Evolutionary conservation across 2,113 vertebrate species (phyloP).

Genomic region (Lophura nycthemera): DNA sequence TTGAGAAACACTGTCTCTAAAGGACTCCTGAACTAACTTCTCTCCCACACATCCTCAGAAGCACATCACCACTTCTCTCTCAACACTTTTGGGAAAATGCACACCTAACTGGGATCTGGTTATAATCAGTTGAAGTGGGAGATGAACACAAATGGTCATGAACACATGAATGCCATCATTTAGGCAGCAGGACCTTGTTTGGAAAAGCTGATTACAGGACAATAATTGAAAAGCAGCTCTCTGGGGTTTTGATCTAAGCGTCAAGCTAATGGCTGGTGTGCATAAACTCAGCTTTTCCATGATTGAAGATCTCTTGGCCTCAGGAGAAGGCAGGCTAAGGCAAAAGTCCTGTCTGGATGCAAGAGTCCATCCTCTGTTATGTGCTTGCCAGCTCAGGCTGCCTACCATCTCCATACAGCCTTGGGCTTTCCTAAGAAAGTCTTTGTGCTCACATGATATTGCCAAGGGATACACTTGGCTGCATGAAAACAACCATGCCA

Average conservation of each 20-base stretch:
- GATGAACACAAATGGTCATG: neutral
- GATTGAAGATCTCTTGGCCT: neutral
- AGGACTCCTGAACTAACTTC: neutral
- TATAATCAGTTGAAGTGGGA: neutral
- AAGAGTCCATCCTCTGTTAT: neutral
- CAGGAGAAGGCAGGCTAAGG: neutral
- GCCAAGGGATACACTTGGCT: neutral
- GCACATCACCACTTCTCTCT: neutral
- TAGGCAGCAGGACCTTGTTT: neutral
- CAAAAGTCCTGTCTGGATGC: neutral
- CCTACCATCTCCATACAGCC: neutral
- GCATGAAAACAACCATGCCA: neutral
- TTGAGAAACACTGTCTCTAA: conserved; percentile 21
- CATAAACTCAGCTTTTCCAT: neutral
- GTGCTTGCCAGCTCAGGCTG: neutral
- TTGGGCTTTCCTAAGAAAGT: neutral
- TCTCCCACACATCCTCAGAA: neutral
- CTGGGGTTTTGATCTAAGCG: neutral
- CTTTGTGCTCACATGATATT: neutral
- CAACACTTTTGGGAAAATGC: neutral
- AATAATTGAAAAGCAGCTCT: neutral
- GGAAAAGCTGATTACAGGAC: neutral
- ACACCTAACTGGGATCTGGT: too few species aligned
- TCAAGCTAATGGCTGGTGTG: neutral
- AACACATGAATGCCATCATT: neutral